Conservation (phyloP, 1,140 invertebrate genomes). For the Cydia fagiglandana region DNA sequence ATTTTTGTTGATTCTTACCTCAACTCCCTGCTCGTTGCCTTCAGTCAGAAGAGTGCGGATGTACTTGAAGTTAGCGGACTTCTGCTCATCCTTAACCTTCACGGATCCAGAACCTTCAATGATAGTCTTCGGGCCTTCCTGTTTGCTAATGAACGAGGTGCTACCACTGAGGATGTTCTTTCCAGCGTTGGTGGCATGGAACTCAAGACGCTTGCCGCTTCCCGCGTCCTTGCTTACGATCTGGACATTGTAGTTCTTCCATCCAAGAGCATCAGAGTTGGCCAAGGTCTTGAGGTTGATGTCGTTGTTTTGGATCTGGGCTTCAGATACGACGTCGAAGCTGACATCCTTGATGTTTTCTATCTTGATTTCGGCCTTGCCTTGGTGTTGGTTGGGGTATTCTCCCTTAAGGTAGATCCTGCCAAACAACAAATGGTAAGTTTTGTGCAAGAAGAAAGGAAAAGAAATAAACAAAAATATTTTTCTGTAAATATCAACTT, state of each 20-base stretch:
- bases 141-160: constrained; percentile 83
- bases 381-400: constrained; percentile 79
- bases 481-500: neutral
- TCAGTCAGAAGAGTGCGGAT: constrained; percentile 81
- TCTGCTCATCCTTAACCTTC: constrained; percentile 83
- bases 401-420: constrained; percentile 79
- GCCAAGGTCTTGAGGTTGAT: constrained; percentile 81
- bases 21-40: constrained; percentile 82
- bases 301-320: constrained; percentile 83
- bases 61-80: constrained; percentile 85
- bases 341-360: constrained; percentile 78
- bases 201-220: constrained; percentile 81
- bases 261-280: constrained; percentile 83
- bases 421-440: constrained; percentile 33
- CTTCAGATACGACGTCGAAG: constrained; percentile 78
- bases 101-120: constrained; percentile 85
- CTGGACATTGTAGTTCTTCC: constrained; percentile 83
- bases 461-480: neutral
- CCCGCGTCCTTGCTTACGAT: constrained; percentile 82
- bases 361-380: constrained; percentile 78
- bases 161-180: constrained; percentile 85
- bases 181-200: constrained; percentile 81
- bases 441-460: neutral
- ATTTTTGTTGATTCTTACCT: constrained; percentile 58
- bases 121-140: constrained; percentile 85